phyloP scores from a whole-genome alignment of 2,797 vertebrate genomes.

The Premnoplex brunnescens region DNA sequence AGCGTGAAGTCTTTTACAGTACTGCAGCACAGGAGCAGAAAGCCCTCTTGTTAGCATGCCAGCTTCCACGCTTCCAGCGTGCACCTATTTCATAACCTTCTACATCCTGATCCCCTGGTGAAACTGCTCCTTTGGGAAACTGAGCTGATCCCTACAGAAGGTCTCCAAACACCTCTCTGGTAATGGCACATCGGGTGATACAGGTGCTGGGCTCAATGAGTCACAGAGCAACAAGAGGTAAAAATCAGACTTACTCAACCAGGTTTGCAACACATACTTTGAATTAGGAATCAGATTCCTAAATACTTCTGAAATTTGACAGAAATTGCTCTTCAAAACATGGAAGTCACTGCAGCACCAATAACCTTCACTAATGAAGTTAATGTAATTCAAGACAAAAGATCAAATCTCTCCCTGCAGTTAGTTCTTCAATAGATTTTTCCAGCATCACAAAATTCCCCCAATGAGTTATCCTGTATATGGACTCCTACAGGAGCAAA shows the following conservation, averaged over 20 bases:
- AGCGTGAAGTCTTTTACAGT: not conserved
- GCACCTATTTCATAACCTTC: not conserved
- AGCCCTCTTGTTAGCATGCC: not conserved
- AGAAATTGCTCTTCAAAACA: not conserved
- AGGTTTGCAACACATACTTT: not conserved
- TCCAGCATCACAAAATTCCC: not conserved
- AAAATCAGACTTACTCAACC: not conserved
- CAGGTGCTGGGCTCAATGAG: not conserved
- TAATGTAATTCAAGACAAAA: not conserved
- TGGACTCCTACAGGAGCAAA: not conserved
- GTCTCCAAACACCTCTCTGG: rapidly evolving
- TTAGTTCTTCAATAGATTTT: not conserved
- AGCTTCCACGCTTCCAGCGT: rapidly evolving
- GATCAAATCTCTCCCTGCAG: not conserved
- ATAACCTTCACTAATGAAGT: not conserved
- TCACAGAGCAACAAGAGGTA: not conserved
- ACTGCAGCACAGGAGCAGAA: not conserved
- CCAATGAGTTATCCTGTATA: not conserved
- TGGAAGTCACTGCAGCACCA: not conserved
- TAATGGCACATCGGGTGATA: too few species aligned
- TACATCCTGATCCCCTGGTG: not conserved
- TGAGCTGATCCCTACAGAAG: rapidly evolving
- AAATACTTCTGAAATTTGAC: not conserved
- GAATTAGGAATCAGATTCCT: not conserved
- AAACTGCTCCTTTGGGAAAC: not conserved